These are phyloP conservation scores for Chymomyza costata DNA, from an alignment of 1,140 invertebrate genomes.

Conservation along the genomic window DNA sequence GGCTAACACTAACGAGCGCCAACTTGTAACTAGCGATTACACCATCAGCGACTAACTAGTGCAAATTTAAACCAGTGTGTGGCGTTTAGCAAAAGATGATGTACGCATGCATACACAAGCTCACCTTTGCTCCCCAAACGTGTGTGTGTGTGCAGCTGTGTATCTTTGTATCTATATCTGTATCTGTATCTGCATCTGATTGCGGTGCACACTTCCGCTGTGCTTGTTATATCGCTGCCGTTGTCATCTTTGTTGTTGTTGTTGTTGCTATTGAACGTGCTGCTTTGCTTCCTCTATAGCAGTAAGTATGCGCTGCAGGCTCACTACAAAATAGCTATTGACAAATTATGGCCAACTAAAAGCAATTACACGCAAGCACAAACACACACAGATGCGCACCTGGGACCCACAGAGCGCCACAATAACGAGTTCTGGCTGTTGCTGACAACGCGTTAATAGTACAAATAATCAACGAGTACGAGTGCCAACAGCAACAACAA, in stretches of 20 bases:
- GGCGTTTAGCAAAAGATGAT: no score
- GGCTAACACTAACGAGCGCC: no score
- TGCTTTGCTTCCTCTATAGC: no score
- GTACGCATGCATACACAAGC: no score
- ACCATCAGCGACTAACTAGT: slow-evolving; percentile 18
- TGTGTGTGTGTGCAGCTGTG: not conserved
- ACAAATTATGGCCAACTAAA: slow-evolving; percentile 73
- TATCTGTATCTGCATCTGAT: slow-evolving; percentile 23
- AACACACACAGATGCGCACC: slow-evolving; percentile 1
- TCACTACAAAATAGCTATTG: slow-evolving; percentile 71
- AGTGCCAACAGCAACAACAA: no score
- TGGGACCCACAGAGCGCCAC: slow-evolving; percentile 13
- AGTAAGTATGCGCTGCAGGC: slow-evolving; percentile 31
- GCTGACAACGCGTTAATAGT: slow-evolving; percentile 61
- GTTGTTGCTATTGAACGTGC: slow-evolving; percentile 18
- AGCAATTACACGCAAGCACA: slow-evolving; percentile 63
- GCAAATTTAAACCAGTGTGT: no score
- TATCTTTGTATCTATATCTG: not conserved
- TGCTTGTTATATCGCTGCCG: not conserved
- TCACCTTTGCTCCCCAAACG: no score
- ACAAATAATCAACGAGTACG: slow-evolving; percentile 66
- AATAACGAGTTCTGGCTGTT: slow-evolving; percentile 54
- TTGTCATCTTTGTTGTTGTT: slow-evolving; percentile 6
- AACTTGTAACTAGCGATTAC: no score
- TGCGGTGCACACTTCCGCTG: slow-evolving; percentile 57